Conservation (phyloP, 2,888 invertebrate genomes). For the Metellina segmentata region DNA sequence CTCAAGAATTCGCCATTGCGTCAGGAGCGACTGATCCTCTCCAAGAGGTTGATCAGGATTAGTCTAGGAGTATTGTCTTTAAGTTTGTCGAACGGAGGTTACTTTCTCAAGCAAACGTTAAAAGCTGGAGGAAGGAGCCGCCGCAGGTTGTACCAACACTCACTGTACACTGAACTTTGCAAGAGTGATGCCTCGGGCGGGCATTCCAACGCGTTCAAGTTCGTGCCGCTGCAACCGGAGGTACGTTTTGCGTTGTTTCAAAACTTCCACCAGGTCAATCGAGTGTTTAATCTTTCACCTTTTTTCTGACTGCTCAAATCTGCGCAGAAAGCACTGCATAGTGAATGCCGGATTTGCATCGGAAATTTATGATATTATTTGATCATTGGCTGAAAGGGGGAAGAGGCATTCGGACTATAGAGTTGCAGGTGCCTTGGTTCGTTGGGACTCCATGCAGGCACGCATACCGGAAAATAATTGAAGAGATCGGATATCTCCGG, state of each 20-base stretch:
- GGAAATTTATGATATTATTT: no score
- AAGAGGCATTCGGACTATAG: no score
- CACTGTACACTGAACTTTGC: conserved; percentile 72
- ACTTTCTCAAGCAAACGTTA: conserved; percentile 61
- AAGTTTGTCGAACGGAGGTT: conserved; percentile 24
- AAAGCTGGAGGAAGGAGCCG: conserved; percentile 46
- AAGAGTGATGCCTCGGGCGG: conserved; percentile 31
- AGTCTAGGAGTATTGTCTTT: no score
- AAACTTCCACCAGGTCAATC: conserved; percentile 66
- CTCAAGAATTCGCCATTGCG: neutral
- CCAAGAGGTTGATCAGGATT: no score
- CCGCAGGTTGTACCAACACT: conserved; percentile 56
- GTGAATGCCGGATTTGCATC: neutral
- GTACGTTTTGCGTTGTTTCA: conserved; percentile 62
- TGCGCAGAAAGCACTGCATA: neutral
- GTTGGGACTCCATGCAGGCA: no score
- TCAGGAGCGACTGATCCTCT: neutral
- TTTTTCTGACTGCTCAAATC: conserved; percentile 13
- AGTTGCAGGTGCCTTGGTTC: no score
- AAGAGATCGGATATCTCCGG: no score
- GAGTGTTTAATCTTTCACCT: conserved; percentile 66
- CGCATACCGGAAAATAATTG: no score
- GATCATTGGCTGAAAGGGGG: no score
- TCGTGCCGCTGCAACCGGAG: conserved; percentile 69
- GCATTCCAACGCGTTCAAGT: conserved; percentile 73